phyloP scores from a whole-genome alignment of 2,113 vertebrate species.

The Embiotoca jacksoni region DNA sequence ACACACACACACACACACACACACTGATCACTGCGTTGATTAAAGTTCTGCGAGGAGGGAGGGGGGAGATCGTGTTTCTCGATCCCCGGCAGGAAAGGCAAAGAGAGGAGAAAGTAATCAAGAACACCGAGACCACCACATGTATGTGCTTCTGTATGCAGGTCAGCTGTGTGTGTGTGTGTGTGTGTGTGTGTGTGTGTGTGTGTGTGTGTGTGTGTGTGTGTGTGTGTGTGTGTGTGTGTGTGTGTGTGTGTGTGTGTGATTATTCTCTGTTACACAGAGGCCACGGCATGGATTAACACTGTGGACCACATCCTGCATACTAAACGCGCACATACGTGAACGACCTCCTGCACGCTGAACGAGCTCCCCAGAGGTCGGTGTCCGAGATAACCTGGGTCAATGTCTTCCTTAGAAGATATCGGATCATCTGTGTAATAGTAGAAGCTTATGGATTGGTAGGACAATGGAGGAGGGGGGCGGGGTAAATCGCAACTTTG shows the following conservation, averaged over 20 bases:
- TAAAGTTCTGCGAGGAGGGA: constrained; percentile 28
- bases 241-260: no score
- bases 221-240: no score
- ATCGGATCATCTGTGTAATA: constrained; percentile 36
- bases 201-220: constrained; percentile 38
- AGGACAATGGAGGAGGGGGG: neutral
- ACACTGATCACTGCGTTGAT: constrained; percentile 61
- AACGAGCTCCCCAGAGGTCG: constrained; percentile 1
- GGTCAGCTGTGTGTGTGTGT: constrained; percentile 2
- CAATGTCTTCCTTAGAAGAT: constrained; percentile 2
- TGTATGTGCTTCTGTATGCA: constrained; percentile 10
- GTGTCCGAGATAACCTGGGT: constrained; percentile 25
- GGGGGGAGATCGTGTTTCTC: constrained; percentile 43
- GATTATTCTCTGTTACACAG: constrained; percentile 21
- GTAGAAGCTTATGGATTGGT: constrained; percentile 34
- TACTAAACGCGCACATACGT: constrained; percentile 42
- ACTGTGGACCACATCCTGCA: constrained; percentile 45
- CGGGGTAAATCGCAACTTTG: neutral
- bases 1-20: neutral
- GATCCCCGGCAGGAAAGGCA: constrained; percentile 30
- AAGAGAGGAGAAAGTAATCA: constrained; percentile 38
- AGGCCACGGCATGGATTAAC: constrained; percentile 52
- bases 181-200: constrained; percentile 5
- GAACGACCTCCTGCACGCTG: constrained; percentile 1
- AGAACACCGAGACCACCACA: constrained; percentile 11